Base-by-base conservation (phyloP, 2,797 vertebrate genomes). In the Rhincodon typus region DNA sequence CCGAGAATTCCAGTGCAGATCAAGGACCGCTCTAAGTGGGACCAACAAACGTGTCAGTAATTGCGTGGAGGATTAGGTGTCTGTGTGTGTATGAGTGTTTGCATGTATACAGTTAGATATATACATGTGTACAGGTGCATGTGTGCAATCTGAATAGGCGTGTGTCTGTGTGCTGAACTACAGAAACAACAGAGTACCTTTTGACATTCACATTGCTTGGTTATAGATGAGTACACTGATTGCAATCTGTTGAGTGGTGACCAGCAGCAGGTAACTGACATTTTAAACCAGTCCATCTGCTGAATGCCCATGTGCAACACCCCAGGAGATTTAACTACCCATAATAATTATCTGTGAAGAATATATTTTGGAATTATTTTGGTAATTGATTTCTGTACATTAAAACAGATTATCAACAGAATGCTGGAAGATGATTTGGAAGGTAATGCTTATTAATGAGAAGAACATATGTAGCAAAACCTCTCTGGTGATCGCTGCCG, bases 261-360 rank as follows among this genome's bases (percentile, higher is more conserved):
- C 90, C 90, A 69, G n/a, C 90, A 93, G 90, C 90, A 93, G 66
- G 90, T 69, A 12, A 69, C 90, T 69, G 90, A 93, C 90, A 69
- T 93, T 69, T 93, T 93, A 93, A 93, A 93, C n/a, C 90, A 69
- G 90, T 93, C 90, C 62, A 93, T 93, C 90, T 93, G 90, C 90
- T 69, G 90, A 69, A n/a, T 12, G n/a, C 90, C 66, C 66, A 38
- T 67, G n/a, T 69, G 90, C 38, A 38, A 5, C 90, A 69, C 90
- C 66, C 66, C 66, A 93, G 90, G 90, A 67, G n/a, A 69, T 67
- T 8, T 67, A 38, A 25, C 90, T 69, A 42, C 69, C 46, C 50
- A 10, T 53, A 53, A 50, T 72, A 53, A 50, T 77, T 30, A 53
- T 95, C 50, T n/a, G 42, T 74, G 70, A 94, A 94, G 38, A 94